These are phyloP conservation scores for Saxicola maurus DNA, from an alignment of 2,797 vertebrate species.

Conservation along the genomic window DNA sequence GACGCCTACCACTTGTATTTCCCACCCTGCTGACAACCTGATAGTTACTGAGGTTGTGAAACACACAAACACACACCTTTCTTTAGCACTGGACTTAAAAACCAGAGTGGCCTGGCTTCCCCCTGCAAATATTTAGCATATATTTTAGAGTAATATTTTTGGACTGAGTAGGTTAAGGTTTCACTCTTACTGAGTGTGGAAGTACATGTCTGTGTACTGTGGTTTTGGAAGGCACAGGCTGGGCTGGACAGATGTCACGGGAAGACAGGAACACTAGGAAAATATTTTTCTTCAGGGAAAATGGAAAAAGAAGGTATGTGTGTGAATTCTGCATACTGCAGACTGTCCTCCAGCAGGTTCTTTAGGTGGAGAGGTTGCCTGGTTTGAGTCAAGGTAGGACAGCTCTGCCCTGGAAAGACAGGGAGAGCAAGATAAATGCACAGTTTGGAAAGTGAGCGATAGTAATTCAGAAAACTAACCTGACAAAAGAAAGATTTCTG, in stretches of 20 bases:
- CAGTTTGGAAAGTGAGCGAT: fast-evolving
- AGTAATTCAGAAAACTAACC: background rate
- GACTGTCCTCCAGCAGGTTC: background rate
- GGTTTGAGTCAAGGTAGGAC: background rate
- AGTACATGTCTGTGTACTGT: background rate
- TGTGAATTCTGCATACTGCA: background rate
- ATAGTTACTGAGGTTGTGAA: background rate
- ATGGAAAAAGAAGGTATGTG: fast-evolving
- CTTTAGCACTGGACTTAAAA: background rate
- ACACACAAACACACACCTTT: background rate
- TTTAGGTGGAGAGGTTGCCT: background rate
- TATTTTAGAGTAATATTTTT: fast-evolving
- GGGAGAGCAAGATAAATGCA: background rate
- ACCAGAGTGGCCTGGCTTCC: background rate
- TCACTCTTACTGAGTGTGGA: background rate
- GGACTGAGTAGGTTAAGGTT: too few relatives aligned
- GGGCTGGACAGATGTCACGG: background rate
- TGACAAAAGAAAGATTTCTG: background rate
- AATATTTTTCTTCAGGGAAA: background rate
- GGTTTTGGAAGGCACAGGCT: background rate
- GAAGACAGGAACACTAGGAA: background rate
- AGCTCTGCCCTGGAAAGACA: background rate
- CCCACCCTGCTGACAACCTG: background rate
- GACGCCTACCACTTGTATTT: background rate
- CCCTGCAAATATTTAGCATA: background rate